Percentiles rank a stretch among this genome's conserved stretches.
Conservation (phyloP, 2,888 invertebrate genomes). For the Cryptus armator region DNA sequence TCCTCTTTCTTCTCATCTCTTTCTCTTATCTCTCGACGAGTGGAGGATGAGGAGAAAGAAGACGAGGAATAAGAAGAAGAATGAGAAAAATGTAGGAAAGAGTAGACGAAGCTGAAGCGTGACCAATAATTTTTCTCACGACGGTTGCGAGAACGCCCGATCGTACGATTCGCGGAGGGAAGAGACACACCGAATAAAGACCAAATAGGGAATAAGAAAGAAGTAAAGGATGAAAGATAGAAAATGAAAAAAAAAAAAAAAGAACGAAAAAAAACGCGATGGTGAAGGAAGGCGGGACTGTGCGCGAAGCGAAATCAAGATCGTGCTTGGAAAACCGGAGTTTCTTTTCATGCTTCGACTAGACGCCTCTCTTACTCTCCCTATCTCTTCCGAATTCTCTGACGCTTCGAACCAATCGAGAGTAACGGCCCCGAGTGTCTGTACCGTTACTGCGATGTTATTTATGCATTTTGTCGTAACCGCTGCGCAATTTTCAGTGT, state of each 20-base stretch:
- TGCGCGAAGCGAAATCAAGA: conserved; percentile 68
- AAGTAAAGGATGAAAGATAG: background rate
- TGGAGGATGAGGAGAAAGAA: conserved; percentile 29
- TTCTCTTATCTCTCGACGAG: conserved; percentile 38
- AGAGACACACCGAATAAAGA: conserved; percentile 44
- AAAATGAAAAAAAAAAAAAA: conserved; percentile 20
- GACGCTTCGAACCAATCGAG: conserved; percentile 37
- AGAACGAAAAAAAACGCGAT: conserved; percentile 39
- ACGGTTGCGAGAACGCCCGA: conserved; percentile 47
- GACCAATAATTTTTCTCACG: conserved; percentile 65
- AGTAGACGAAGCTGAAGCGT: conserved; percentile 56
- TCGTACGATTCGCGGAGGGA: conserved; percentile 51
- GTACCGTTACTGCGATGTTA: conserved; percentile 35
- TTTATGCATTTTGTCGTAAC: conserved; percentile 46
- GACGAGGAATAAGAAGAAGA: conserved; percentile 33
- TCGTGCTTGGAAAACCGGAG: conserved; percentile 69
- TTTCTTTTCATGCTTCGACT: conserved; percentile 59
- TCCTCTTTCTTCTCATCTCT: conserved; percentile 40
- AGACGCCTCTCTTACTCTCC: conserved; percentile 11
- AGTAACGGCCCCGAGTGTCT: background rate
- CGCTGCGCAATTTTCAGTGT: background rate
- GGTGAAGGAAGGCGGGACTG: conserved; percentile 52
- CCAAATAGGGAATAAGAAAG: conserved; percentile 22
- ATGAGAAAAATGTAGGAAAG: conserved; percentile 50
- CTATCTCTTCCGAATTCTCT: conserved; percentile 21